phyloP scores from a whole-genome alignment of 2,888 invertebrate genomes.

The Eulithis testata region DNA sequence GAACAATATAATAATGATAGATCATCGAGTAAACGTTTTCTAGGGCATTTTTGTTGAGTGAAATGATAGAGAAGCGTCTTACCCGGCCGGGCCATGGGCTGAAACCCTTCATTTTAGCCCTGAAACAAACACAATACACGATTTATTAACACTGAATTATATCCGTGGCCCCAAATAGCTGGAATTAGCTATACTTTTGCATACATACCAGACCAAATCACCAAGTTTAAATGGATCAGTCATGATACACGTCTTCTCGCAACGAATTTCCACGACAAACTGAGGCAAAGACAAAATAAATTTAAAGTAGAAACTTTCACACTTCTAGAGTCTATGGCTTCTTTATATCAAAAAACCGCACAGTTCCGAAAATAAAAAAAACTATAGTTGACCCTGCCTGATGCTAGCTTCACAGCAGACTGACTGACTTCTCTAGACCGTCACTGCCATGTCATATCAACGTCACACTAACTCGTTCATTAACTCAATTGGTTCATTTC shows the following conservation, averaged over 20 bases:
- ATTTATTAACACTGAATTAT: constrained; percentile 40
- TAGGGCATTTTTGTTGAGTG: constrained; percentile 32
- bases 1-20: constrained; percentile 19
- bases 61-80: constrained; percentile 82
- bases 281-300: constrained; percentile 56
- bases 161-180: constrained; percentile 66
- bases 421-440: background rate
- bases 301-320: constrained; percentile 46
- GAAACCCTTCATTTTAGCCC: constrained; percentile 99
- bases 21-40: constrained; percentile 21
- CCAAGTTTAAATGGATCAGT: constrained; percentile 79
- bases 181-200: constrained; percentile 45
- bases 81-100: constrained; percentile 99
- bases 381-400: background rate
- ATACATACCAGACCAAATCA: constrained; percentile 83
- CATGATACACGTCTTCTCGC: constrained; percentile 63
- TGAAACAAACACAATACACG: constrained; percentile 79
- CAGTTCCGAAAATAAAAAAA: constrained; percentile 45
- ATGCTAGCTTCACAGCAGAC: constrained; percentile 9
- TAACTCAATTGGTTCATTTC: background rate
- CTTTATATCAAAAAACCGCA: constrained; percentile 24
- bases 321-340: constrained; percentile 56
- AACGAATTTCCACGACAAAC: constrained; percentile 75
- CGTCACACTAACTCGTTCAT: too few relatives aligned
- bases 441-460: too few relatives aligned